These are phyloP conservation scores for Stenodema calcarata DNA, from an alignment of 2,888 invertebrate species.

Conservation along the genomic window DNA sequence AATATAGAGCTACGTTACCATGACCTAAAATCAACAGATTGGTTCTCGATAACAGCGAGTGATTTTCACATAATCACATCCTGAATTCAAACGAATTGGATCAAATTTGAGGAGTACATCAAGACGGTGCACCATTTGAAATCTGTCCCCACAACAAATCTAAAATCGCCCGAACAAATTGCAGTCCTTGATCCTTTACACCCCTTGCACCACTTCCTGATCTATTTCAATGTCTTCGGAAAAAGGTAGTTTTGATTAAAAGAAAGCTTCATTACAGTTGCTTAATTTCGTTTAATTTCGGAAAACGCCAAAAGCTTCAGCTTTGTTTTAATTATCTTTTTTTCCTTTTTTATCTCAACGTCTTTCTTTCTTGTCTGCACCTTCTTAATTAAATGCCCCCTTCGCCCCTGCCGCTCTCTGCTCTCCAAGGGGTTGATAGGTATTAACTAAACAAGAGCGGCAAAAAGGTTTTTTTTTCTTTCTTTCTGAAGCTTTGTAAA, in stretches of 20 bases:
- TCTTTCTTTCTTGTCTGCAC: constrained; percentile 10
- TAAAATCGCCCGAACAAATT: neutral
- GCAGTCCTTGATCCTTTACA: neutral
- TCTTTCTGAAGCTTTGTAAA: neutral
- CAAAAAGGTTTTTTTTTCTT: neutral
- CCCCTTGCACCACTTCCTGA: neutral
- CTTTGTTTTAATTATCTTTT: constrained; percentile 38
- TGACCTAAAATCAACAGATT: no score
- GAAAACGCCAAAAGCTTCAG: constrained; percentile 28
- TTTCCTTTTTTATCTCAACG: neutral
- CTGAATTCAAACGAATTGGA: no score
- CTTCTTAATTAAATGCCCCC: constrained; percentile 27
- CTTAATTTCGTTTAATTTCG: constrained; percentile 24
- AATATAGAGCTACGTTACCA: no score
- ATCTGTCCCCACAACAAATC: neutral
- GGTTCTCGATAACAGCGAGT: no score
- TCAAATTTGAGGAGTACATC: no score
- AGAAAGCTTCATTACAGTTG: constrained; percentile 32
- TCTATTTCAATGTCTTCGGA: neutral
- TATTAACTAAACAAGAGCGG: constrained; percentile 18
- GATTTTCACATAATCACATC: no score
- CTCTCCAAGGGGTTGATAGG: neutral
- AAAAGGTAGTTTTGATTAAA: constrained; percentile 36
- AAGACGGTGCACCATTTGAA: neutral
- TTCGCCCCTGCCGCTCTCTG: neutral